Base-by-base conservation (phyloP, 2,113 vertebrate species). In the Echinops telfairi region DNA sequence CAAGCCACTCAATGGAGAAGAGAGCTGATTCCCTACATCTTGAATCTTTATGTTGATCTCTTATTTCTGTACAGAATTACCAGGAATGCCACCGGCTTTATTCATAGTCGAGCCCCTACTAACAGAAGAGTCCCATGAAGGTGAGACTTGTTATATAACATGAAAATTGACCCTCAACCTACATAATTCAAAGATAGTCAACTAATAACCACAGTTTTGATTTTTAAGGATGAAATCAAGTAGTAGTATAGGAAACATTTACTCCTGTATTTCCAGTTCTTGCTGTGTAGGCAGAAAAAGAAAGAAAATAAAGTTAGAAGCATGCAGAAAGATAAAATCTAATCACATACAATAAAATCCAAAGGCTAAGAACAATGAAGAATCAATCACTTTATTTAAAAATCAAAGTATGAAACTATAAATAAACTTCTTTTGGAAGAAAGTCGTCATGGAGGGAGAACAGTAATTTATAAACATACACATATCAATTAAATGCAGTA, bases 211-310 rank as follows among this genome's bases (percentile, higher is more conserved):
- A 96, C 85, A 92, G 88, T 95, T 90, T 96, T 94, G 89, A 89
- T 71, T 96, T 96, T 96, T 95, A 97, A 91, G 78, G 5, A 1
- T 85, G 82, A 96, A 97, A 97, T 22, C 94, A 91, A 96, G 88
- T 90, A 97, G 91, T 94, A 98, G 97, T 77, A 97, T 31, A 89
- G 89, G 96, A 98, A 97, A 96, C 8, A 97, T 97, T 97, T 98
- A 97, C 97, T 98, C 97, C 94, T 33, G 96, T 98, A 98, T 95
- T 92, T 99, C 99, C 98, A 99, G 97, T 95, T 98, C 98, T 98
- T 98, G 99, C 99, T 99, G 99, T 98, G 98, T 98, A 98, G 97
- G 97, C 97, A 98, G 96, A 98, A 96, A 98, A 97, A 96, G 94
- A 97, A 93, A 97, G 96, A 96, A 97, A 97, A 94, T 33, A 95